Conservation (phyloP, 2,797 vertebrate species). For the Myotis pilosus region DNA sequence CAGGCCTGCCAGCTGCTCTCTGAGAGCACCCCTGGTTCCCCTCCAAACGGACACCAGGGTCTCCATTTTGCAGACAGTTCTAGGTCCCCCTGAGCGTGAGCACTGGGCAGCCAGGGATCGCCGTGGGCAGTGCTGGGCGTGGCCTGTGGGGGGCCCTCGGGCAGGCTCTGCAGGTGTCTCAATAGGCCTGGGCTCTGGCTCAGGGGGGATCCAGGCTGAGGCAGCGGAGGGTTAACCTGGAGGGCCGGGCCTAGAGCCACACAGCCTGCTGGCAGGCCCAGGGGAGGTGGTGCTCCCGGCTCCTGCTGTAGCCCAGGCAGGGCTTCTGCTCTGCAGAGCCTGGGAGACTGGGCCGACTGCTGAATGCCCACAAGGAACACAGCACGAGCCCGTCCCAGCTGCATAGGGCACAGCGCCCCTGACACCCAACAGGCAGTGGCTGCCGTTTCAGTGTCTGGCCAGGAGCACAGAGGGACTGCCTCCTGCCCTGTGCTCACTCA, state of each 20-base stretch:
- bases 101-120: background rate
- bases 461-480: background rate
- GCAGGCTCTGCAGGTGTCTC: accelerated
- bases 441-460: background rate
- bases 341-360: background rate
- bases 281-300: background rate
- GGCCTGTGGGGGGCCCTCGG: accelerated
- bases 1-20: background rate
- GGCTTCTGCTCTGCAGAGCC: background rate
- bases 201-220: background rate
- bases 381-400: background rate
- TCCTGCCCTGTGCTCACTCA: background rate
- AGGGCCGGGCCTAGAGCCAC: background rate
- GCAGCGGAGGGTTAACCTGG: background rate
- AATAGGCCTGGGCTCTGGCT: too few species aligned
- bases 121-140: accelerated
- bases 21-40: background rate
- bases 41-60: background rate
- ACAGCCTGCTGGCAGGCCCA: accelerated
- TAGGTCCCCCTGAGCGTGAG: background rate
- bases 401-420: accelerated
- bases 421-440: too few species aligned
- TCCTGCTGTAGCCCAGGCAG: background rate
- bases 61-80: background rate
- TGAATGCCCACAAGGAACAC: too few species aligned